Evolutionary conservation across 1,140 invertebrate species (phyloP), one percentile per base, ranked within the genome.

Genomic region (Bombus consobrinus): DNA sequence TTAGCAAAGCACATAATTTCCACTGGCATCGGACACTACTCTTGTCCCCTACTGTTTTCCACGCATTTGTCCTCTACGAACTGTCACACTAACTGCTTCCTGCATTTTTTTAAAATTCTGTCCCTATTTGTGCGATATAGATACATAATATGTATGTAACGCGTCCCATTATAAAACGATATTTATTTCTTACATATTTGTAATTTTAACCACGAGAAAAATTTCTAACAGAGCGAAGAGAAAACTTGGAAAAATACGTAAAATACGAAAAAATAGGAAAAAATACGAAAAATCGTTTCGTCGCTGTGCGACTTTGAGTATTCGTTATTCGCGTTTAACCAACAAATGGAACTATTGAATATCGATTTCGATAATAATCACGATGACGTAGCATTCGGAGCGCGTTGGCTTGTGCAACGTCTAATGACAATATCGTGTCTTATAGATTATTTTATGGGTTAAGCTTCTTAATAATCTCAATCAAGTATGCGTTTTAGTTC

Each of bases 351-450:
- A 47, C 53, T 39, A 53, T 43, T 15, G 66, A 79, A 62, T 62
- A 79, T 71, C 39, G 76, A 79, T 41, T 34, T 28, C 3, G 25
- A n/a, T n/a, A 10, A 62, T 22, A 25, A 72, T 22, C 39, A 62
- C 22, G 66, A 59, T 62, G 75, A 32, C 83, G 53, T 25, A 25
- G 10, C 8, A 25, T 9, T 59, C 39, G 37, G n/a, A 5, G 43
- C 32, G n/a, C 10, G 25, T 41, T 22, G 22, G 32, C 25, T 72
- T 79, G 76, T 79, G 66, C 76, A 80, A 80, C 76, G 53, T 85
- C 75, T 91, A 87, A 91, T 90, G 89, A 82, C 81, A 43, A 59
- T 90, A 84, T 79, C 85, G 85, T 90, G 79, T 91, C 71, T 81
- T 41, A 87, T 81, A 87, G 90, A 87, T 89, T 89, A 90, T 74